A percentile compares a stretch with the other conserved stretches of the same genome.
phyloP scores from a whole-genome alignment of 1,140 invertebrate species.

The Littorina saxatilis region DNA sequence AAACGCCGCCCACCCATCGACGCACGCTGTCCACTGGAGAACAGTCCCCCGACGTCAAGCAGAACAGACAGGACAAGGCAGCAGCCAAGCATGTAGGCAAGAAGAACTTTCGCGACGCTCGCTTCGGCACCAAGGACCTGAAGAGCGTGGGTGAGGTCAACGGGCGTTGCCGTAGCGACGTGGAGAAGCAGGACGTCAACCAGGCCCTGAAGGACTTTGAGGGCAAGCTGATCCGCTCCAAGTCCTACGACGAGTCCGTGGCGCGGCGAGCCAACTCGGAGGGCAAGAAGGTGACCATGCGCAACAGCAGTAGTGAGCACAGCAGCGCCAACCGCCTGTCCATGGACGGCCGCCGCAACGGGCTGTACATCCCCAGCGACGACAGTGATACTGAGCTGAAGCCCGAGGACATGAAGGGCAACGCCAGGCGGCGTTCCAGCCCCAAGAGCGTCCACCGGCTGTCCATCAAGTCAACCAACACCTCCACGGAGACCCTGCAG shows the following conservation, averaged over 20 bases:
- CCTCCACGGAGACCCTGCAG: slow-evolving; percentile 70
- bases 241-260: slow-evolving; percentile 69
- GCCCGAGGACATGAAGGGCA: slow-evolving; percentile 43
- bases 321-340: slow-evolving; percentile 55
- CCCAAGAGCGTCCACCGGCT: slow-evolving; percentile 63
- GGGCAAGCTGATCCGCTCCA: slow-evolving; percentile 67
- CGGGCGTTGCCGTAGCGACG: slow-evolving; percentile 64
- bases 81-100: slow-evolving; percentile 62
- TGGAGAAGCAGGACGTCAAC: slow-evolving; percentile 65
- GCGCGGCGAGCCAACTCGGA: slow-evolving; percentile 54
- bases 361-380: slow-evolving; percentile 64
- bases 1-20: neutral
- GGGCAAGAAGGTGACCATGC: slow-evolving; percentile 37
- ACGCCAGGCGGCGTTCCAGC: slow-evolving; percentile 52
- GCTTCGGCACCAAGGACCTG: slow-evolving; percentile 65
- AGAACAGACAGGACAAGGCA: slow-evolving; percentile 40
- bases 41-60: slow-evolving; percentile 31
- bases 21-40: neutral
- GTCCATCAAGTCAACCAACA: slow-evolving; percentile 68
- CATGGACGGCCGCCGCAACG: slow-evolving; percentile 61
- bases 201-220: slow-evolving; percentile 65
- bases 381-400: slow-evolving; percentile 66
- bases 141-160: slow-evolving; percentile 43
- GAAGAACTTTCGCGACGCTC: slow-evolving; percentile 62
- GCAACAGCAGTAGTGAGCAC: slow-evolving; percentile 40